Conservation (phyloP, 1,140 invertebrate genomes). For the Archegozetes longisetosus region DNA sequence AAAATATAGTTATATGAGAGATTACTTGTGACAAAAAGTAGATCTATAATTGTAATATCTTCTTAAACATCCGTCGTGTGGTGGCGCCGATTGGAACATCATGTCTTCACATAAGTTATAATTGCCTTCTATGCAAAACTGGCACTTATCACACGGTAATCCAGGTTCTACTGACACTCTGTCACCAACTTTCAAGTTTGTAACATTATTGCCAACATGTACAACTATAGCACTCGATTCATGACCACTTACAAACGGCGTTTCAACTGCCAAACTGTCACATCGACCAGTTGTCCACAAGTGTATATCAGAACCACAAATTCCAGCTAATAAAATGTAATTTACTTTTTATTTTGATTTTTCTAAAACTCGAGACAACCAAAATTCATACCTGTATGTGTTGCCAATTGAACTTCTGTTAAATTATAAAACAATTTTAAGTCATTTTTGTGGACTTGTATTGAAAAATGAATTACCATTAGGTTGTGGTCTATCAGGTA, state of each 20-base stretch:
- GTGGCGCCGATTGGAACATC: conserved; percentile 66
- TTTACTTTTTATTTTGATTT: too few species aligned
- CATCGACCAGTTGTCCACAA: conserved; percentile 67
- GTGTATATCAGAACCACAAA: conserved; percentile 90
- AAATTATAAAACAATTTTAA: too few species aligned
- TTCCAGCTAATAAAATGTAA: conserved; percentile 42
- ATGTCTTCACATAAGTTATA: conserved; percentile 83
- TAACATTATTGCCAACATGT: conserved; percentile 53
- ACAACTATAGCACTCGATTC: conserved; percentile 61
- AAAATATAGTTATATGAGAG: conserved; percentile 22
- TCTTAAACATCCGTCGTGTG: conserved; percentile 23
- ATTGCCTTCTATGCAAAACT: conserved; percentile 63
- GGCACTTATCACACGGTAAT: conserved; percentile 63
- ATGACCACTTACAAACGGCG: conserved; percentile 77
- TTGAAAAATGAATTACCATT: too few species aligned
- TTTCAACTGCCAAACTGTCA: conserved; percentile 57
- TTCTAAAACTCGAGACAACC: too few species aligned
- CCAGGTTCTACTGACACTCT: conserved; percentile 84
- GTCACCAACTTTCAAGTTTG: conserved; percentile 56
- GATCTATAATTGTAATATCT: conserved; percentile 21
- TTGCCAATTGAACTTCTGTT: too few species aligned
- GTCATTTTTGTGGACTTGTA: too few species aligned
- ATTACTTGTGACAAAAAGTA: conserved; percentile 25
- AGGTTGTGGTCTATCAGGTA: not conserved
- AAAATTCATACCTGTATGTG: too few species aligned